phyloP scores from a whole-genome alignment of 2,113 vertebrate genomes.

The Bombycilla garrulus region DNA sequence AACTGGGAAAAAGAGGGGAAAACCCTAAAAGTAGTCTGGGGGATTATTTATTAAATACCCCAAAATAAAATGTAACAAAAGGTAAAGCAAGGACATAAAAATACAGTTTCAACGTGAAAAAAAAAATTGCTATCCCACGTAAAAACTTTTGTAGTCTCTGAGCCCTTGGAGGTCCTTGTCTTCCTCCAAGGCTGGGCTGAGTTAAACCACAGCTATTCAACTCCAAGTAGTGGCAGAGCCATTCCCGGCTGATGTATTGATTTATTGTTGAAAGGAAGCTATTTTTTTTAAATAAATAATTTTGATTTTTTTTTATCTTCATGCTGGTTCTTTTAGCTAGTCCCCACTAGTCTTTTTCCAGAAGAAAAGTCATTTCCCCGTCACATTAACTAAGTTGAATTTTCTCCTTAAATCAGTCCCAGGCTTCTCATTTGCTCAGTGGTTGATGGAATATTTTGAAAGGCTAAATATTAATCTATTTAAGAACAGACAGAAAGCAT shows the following conservation, averaged over 20 bases:
- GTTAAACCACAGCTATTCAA: not conserved
- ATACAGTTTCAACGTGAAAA: not conserved
- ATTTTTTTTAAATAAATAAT: not conserved
- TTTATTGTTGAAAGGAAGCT: not conserved
- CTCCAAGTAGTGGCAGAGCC: not conserved
- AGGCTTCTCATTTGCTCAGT: not conserved
- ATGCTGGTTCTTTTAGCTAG: not conserved
- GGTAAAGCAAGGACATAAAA: not conserved
- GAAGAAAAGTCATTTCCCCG: not conserved
- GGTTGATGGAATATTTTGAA: not conserved
- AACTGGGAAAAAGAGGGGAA: not conserved
- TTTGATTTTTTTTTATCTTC: not conserved
- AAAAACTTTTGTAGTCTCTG: not conserved
- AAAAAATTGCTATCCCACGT: not conserved
- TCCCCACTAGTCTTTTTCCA: not conserved
- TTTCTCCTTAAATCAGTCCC: not conserved
- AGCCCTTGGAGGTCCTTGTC: not conserved
- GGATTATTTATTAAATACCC: not conserved
- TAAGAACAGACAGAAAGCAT: not conserved
- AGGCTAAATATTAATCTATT: not conserved
- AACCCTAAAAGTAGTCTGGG: not conserved
- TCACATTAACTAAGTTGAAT: not conserved
- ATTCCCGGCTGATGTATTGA: not conserved
- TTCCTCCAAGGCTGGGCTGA: not conserved
- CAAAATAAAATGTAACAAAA: not conserved